Evolutionary conservation across 1,140 invertebrate genomes (phyloP), one percentile per base, ranked within the genome.

Genomic region (Colletes gigas): DNA sequence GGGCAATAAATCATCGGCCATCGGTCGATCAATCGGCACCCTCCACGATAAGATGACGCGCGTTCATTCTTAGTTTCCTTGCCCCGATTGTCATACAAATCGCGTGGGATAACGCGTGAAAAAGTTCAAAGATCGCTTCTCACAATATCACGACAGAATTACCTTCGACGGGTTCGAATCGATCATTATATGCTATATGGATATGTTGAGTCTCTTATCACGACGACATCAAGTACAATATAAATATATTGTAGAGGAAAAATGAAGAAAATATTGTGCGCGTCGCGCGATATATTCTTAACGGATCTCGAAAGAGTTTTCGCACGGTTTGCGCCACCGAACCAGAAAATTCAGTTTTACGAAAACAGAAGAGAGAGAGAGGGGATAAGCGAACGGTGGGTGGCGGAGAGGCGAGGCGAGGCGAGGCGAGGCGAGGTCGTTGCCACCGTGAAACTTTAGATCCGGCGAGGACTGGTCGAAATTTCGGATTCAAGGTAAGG

Each of bases 1-100:
- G 39, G 15, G 63, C 52, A 68, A 76, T 76, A 76, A 67, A 76
- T 76, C 74, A 76, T 76, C 62, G 50, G 1, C 50, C 50, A 55
- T 75, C 60, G 62, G 12, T 14, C 73, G 73, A 55, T 41, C 50
- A 66, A 55, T 55, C 73, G 50, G 50, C 59, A 6, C 8, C 44
- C n/a, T 7, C 19, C 39, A 68, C 57, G 39, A 59, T 76, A 67
- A 57, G 63, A 76, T 44, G 63, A 30, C 30, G 41, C 62, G 21
- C 15, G 52, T 39, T 66, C 63, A 76, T 76, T 17, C 41, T 14
- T 6, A n/a, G 9, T 68, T 57, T 54, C 72, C 60, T 14, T 14
- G 9, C n/a, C 9, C 41, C 71, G 71, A 74, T 74, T 74, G 15
- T 63, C 59, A 39, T 74, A 74, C 71, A 52, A 74, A 74, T 74